These are phyloP conservation scores for Rhinogobius similis DNA, from an alignment of 2,113 vertebrate genomes.

Conservation along the genomic window DNA sequence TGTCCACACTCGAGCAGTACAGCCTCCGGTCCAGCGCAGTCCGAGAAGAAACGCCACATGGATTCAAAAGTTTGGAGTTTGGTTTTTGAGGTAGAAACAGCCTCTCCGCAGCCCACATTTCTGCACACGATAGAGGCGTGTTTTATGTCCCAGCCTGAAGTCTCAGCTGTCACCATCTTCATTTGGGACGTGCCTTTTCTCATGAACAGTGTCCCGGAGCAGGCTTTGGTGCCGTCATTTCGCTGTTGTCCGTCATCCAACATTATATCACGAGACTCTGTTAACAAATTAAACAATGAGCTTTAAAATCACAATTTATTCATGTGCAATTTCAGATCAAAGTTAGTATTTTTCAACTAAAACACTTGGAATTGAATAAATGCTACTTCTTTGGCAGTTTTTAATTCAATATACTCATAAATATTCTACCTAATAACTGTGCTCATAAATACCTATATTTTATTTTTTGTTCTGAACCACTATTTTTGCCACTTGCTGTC, in stretches of 20 bases:
- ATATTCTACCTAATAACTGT: too few relatives aligned
- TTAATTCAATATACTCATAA: too few relatives aligned
- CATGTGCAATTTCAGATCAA: too few relatives aligned
- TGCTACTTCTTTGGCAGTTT: too few relatives aligned
- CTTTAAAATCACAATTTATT: neutral
- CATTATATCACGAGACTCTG: neutral
- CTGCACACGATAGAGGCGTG: conserved; percentile 28
- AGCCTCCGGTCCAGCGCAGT: conserved; percentile 24
- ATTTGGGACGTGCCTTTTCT: rapidly evolving
- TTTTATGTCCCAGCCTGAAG: conserved; percentile 19
- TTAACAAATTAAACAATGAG: neutral
- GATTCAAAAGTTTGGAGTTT: neutral
- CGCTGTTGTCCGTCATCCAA: neutral
- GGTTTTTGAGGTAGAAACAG: neutral
- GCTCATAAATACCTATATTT: too few relatives aligned
- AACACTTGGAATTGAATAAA: too few relatives aligned
- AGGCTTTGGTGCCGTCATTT: neutral
- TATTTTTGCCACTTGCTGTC: too few relatives aligned
- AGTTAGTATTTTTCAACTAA: too few relatives aligned
- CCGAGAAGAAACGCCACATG: conserved; percentile 17
- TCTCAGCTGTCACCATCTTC: neutral
- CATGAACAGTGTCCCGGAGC: neutral
- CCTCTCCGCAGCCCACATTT: conserved; percentile 18
- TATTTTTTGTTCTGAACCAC: too few relatives aligned
- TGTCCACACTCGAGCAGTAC: conserved; percentile 17